Percentiles rank a stretch among this genome's conserved stretches.
Evolutionary conservation across 2,797 vertebrate species (phyloP).

Genomic region (Muscicapa comitata): DNA sequence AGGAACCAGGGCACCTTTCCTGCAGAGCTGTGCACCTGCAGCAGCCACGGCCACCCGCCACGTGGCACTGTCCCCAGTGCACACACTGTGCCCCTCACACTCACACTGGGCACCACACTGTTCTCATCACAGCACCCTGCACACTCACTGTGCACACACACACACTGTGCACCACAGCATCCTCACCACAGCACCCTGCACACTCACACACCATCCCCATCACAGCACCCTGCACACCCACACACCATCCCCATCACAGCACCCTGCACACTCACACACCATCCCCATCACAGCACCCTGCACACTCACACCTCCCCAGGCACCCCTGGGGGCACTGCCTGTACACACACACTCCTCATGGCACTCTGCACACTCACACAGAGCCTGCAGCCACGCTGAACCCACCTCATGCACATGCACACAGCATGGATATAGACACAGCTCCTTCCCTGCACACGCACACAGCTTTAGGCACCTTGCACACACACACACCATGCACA

Average conservation of each 20-base stretch:
- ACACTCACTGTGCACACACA: too few relatives aligned
- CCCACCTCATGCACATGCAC: not conserved
- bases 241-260: too few relatives aligned
- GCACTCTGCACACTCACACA: not conserved
- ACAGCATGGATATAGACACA: accelerated
- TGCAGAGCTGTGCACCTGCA: accelerated
- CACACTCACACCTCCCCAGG: too few relatives aligned
- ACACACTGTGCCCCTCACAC: not conserved
- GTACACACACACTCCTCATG: accelerated
- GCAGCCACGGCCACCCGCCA: not conserved
- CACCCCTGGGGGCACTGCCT: too few relatives aligned
- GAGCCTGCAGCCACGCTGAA: not conserved
- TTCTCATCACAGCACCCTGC: not conserved
- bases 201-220: not conserved
- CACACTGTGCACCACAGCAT: too few relatives aligned
- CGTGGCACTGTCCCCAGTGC: not conserved
- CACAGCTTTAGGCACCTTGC: not conserved
- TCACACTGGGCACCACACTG: accelerated
- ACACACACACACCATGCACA: accelerated
- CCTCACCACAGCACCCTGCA: too few relatives aligned
- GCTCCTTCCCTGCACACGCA: not conserved
- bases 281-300: too few relatives aligned
- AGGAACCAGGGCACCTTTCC: not conserved
- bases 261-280: not conserved
- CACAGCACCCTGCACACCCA: too few relatives aligned